phyloP scores from a whole-genome alignment of 2,888 invertebrate genomes.

The Hirudinaria manillensis region DNA sequence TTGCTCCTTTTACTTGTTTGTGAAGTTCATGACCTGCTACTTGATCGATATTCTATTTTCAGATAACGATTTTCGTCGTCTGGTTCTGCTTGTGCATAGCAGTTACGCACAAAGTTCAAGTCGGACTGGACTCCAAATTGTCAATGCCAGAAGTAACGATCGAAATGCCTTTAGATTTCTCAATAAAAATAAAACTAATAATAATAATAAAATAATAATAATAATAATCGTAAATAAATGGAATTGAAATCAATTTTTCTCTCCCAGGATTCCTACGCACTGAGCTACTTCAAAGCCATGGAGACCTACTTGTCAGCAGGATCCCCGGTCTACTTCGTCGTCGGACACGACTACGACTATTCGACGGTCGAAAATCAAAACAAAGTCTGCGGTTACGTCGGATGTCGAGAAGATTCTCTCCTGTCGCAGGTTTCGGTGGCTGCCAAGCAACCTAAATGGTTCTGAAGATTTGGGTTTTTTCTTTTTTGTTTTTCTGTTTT shows the following conservation, averaged over 20 bases:
- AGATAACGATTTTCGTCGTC: slow-evolving; percentile 76
- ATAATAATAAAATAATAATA: too few species aligned
- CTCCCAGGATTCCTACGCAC: slow-evolving; percentile 74
- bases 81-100: slow-evolving; percentile 84
- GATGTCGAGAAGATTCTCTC: slow-evolving; percentile 54
- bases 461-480: not conserved
- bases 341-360: slow-evolving; percentile 74
- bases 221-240: slow-evolving; percentile 6
- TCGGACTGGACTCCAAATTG: slow-evolving; percentile 90
- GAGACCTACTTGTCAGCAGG: slow-evolving; percentile 81
- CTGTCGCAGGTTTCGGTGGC: slow-evolving; percentile 53
- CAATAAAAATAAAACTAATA: too few species aligned
- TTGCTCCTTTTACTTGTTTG: not conserved
- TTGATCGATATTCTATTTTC: slow-evolving; percentile 32
- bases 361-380: slow-evolving; percentile 66
- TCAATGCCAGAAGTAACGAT: slow-evolving; percentile 79
- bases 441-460: slow-evolving; percentile 41
- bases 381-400: slow-evolving; percentile 58
- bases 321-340: slow-evolving; percentile 86
- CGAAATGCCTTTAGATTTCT: too few species aligned
- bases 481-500: not conserved
- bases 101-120: slow-evolving; percentile 77
- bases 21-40: not conserved
- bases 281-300: slow-evolving; percentile 79
- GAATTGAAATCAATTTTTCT: not conserved